Conservation (phyloP, 1,140 invertebrate species). For the Eufriesea mexicana region DNA sequence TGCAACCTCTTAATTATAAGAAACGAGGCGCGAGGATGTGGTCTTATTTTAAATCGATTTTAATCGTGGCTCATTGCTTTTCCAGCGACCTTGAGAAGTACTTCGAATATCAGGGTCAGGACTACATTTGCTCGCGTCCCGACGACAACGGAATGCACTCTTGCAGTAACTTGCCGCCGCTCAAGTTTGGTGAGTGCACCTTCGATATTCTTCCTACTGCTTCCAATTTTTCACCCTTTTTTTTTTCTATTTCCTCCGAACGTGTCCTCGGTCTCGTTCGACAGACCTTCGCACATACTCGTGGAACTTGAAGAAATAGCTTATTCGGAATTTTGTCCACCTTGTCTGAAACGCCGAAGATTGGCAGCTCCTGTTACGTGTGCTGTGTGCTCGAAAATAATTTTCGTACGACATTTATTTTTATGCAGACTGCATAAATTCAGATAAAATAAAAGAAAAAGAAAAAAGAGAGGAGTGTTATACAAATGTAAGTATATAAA, state of each 20-base stretch:
- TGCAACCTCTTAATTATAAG: constrained; percentile 55
- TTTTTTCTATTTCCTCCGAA: neutral
- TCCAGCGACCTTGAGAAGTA: constrained; percentile 87
- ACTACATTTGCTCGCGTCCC: constrained; percentile 98
- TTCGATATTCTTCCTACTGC: neutral
- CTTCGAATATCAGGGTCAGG: constrained; percentile 94
- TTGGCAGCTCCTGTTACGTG: no score
- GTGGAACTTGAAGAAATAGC: neutral
- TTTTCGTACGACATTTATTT: no score
- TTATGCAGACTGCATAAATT: no score
- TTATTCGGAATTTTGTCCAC: no score
- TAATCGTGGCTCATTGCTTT: constrained; percentile 66
- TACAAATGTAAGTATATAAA: no score
- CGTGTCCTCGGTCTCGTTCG: neutral
- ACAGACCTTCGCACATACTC: neutral
- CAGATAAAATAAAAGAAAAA: no score
- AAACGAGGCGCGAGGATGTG: constrained; percentile 8
- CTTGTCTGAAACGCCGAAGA: no score
- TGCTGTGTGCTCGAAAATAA: no score
- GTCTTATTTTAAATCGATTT: neutral
- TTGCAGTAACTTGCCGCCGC: constrained; percentile 94
- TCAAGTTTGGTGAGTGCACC: constrained; percentile 78
- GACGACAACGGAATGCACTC: constrained; percentile 97
- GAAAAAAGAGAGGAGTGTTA: no score
- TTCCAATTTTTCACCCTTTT: neutral